A percentile compares a stretch with the other conserved stretches of the same genome.
These are phyloP conservation scores for Synergus japonicus DNA, from an alignment of 2,888 invertebrate species.

Conservation along the genomic window DNA sequence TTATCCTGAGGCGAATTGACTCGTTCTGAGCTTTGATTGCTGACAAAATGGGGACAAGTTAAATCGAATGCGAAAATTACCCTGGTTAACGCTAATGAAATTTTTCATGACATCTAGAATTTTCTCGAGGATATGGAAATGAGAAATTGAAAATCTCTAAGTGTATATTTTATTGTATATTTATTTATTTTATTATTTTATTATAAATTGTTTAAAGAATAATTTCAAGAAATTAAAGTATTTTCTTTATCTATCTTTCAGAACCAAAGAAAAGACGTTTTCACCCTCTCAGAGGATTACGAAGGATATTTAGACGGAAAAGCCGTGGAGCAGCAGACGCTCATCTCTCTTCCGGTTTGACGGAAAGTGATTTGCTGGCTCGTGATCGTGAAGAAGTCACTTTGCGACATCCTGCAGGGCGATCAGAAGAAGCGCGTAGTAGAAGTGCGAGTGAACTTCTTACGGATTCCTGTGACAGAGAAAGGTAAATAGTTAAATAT, in stretches of 20 bases:
- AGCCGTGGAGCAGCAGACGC: constrained; percentile 77
- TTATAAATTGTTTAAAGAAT: no score
- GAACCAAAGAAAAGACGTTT: constrained; percentile 82
- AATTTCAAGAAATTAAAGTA: no score
- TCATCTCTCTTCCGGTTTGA: constrained; percentile 59
- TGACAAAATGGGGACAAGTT: constrained; percentile 3
- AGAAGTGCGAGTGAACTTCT: constrained; percentile 84
- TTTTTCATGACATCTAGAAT: neutral
- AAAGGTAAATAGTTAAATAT: constrained; percentile 61
- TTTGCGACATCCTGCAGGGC: constrained; percentile 78
- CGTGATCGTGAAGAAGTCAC: constrained; percentile 76
- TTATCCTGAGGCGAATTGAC: constrained; percentile 3
- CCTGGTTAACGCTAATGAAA: neutral
- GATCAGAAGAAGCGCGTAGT: constrained; percentile 77
- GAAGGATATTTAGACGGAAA: constrained; percentile 85
- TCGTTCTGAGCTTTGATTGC: constrained; percentile 1
- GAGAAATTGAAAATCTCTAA: neutral
- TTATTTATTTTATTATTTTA: no score
- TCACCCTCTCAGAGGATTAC: constrained; percentile 82
- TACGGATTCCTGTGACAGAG: constrained; percentile 77
- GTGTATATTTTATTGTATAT: no score
- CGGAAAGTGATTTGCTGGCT: constrained; percentile 67
- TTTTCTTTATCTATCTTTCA: constrained; percentile 61
- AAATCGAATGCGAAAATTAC: constrained; percentile 18
- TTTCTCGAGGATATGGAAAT: neutral